Evolutionary conservation across 2,888 invertebrate species (phyloP), one percentile per base, ranked within the genome.

Genomic region (Theodoxus fluviatilis): DNA sequence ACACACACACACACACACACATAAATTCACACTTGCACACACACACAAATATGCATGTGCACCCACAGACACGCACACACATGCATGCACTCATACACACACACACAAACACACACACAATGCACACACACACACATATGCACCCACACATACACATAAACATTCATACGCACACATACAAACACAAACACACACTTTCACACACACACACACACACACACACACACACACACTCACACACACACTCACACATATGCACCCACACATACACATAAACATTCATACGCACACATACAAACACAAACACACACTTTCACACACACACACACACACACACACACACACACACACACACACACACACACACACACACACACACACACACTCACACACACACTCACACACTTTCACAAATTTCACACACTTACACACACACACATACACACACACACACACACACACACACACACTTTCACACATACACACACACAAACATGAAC

Each of bases 1-100:
- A 28, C 33, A 52, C n/a, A 52, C 28, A 67, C 12, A 65, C 31
- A 1, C 47, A 40, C 28, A 65, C 40, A 40, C 18, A 28, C 4
- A 6, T n/a, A 59, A 18, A 59, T 4, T 35, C 9, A 35, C 28
- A 59, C 35, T 35, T 7, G 28, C 9, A 57, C 31, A 25, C 52
- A 52, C 52, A 25, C 57, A 31, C 6, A 33, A 9, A 57, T 22
- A 18, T 33, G 33, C 28, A 18, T 33, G 33, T 33, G 31, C 55
- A 61, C 61, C 35, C 61, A 61, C 61, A 61, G 37, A 61, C 61
- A 61, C 61, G 38, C 61, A 61, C 37, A n/a, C 61, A 61, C 61
- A 37, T 38, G 38, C 61, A 37, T 33, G 38, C 37, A 35, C 61
- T 37, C 37, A 37, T 33, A 35, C 37, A 37, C 37, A 35, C 37